Base-by-base conservation (phyloP, 2,113 vertebrate genomes). In the Paramisgurnus dabryanus region DNA sequence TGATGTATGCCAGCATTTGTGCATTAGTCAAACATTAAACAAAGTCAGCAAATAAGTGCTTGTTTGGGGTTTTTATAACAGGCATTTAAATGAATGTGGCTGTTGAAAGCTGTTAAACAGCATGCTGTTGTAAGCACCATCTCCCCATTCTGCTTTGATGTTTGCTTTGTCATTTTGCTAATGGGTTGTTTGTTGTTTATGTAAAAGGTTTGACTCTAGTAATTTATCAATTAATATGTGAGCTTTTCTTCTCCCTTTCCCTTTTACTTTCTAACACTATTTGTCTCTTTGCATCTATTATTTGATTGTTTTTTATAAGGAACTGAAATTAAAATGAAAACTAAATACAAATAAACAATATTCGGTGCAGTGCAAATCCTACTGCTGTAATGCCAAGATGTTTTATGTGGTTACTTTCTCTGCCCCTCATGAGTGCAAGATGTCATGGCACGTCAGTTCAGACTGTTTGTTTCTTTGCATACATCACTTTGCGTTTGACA, bases 401-500 rank as follows among this genome's bases (percentile, higher is more conserved):
- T 80, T 57, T 34, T 45, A 58, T 61, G 6, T 57, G 15, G 53
- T n/a, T 57, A 15, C 22, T 70, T 34, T 61, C 43, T 17, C 11
- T 68, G 40, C 7, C 78, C 60, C 57, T 17, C 27, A 18, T 53
- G 41, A 67, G 41, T 79, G 49, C 49, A 15, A 57, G 74, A 63
- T 65, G n/a, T 43, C 39, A 27, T 22, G 58, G 13, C 15, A 39
- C 18, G 22, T 55, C 68, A 72, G 61, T 64, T 77, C 53, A 18
- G 61, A 6, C 49, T 72, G 41, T 75, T 72, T 78, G 18, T 45
- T 40, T 69, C 66, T 72, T 13, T 11, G 9, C 45, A 27, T 77
- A 77, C 70, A 58, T 79, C 68, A 67, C 76, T 73, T 61, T 72
- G 49, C 10, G 9, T 49, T 72, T 61, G 81, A 67, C 69, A 58